phyloP scores from a whole-genome alignment of 2,797 vertebrate species.

The Chaunax sp. region DNA sequence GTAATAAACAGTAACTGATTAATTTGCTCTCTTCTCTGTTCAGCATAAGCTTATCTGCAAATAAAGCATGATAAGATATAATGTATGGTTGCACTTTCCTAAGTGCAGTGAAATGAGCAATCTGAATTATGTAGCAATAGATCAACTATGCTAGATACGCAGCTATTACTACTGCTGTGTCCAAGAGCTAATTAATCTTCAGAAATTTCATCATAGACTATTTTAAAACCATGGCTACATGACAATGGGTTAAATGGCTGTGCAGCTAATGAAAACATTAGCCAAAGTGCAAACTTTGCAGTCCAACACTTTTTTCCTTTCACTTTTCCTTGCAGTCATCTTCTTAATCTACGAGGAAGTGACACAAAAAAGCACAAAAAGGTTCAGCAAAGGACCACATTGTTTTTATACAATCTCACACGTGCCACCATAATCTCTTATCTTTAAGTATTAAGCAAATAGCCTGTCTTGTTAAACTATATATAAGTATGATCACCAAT shows the following conservation, averaged over 20 bases:
- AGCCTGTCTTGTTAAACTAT: too few species aligned
- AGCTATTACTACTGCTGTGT: constrained; percentile 51
- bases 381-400: too few species aligned
- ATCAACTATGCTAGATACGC: constrained; percentile 73
- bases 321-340: not conserved
- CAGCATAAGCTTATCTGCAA: constrained; percentile 3
- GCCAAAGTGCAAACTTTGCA: constrained; percentile 14
- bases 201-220: constrained; percentile 65
- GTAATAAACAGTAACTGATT: constrained; percentile 13
- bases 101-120: not conserved
- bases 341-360: not conserved
- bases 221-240: constrained; percentile 16
- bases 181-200: constrained; percentile 68
- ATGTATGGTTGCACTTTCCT: not conserved
- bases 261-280: constrained; percentile 46
- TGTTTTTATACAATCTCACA: too few species aligned
- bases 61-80: not conserved
- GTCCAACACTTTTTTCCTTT: constrained; percentile 25
- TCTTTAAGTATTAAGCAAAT: too few species aligned
- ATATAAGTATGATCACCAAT: not conserved
- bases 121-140: constrained; percentile 61
- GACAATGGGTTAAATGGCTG: constrained; percentile 37
- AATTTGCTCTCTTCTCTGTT: constrained; percentile 13
- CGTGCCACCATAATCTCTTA: too few species aligned
- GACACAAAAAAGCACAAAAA: too few species aligned